A percentile compares a stretch with the other conserved stretches of the same genome.
These are phyloP conservation scores for Isaurus tuberculatus DNA, from an alignment of 92 coral and sea anemone species.

Conservation along the genomic window DNA sequence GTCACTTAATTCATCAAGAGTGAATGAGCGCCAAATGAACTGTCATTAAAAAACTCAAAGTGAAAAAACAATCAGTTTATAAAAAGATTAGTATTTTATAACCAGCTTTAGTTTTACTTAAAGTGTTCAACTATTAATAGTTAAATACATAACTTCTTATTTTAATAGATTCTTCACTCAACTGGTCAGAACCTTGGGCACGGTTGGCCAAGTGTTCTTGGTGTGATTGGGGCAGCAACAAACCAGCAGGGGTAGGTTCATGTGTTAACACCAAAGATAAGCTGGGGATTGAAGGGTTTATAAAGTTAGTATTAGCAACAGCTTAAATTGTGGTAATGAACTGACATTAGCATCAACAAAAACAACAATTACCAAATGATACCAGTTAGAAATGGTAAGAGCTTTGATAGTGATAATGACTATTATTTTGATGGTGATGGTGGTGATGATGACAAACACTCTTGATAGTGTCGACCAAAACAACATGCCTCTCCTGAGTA, in stretches of 20 bases:
- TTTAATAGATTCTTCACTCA: slow-evolving; percentile 89
- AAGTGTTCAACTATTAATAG: background rate
- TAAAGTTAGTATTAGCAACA: too few relatives aligned
- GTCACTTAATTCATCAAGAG: too few relatives aligned
- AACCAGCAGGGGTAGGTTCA: slow-evolving; percentile 90
- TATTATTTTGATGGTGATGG: background rate
- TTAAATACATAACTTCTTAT: background rate
- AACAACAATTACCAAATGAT: too few relatives aligned
- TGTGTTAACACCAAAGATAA: background rate
- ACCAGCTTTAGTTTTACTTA: too few relatives aligned
- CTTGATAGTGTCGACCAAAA: background rate
- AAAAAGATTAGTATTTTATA: too few relatives aligned
- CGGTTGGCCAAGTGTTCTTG: slow-evolving; percentile 97
- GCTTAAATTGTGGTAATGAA: too few relatives aligned
- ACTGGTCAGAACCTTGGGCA: slow-evolving; percentile 96
- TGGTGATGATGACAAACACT: background rate
- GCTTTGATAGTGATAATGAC: background rate
- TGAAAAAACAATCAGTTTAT: too few relatives aligned
- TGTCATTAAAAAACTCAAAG: too few relatives aligned
- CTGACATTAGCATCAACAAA: too few relatives aligned
- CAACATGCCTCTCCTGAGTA: too few relatives aligned
- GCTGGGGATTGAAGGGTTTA: background rate
- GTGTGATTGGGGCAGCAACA: slow-evolving; percentile 97
- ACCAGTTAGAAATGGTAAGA: too few relatives aligned
- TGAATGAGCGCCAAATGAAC: too few relatives aligned